These are phyloP conservation scores for Phoenoteleia sp. DNA, from an alignment of 2,888 invertebrate genomes.

Conservation along the genomic window DNA sequence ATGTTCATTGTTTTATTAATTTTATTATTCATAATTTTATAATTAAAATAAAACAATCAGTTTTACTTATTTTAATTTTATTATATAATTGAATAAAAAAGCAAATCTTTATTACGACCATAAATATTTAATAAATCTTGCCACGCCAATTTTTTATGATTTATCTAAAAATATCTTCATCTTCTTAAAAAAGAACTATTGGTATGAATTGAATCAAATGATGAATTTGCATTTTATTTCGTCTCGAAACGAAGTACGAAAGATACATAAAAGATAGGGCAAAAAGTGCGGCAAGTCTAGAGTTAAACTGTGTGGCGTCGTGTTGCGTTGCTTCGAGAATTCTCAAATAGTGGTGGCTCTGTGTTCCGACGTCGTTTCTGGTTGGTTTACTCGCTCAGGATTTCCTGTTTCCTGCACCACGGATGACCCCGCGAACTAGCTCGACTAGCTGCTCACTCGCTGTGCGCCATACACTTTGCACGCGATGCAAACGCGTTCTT, in stretches of 20 bases:
- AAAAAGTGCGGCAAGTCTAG: constrained; percentile 50
- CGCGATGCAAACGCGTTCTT: constrained; percentile 40
- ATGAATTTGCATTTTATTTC: constrained; percentile 24
- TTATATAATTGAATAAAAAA: too few species aligned
- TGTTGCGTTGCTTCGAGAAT: constrained; percentile 45
- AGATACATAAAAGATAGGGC: constrained; percentile 34
- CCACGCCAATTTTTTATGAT: too few species aligned
- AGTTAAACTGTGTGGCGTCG: constrained; percentile 37
- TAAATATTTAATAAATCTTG: too few species aligned
- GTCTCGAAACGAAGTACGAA: constrained; percentile 39
- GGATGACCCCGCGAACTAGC: constrained; percentile 67
- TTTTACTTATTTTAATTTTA: too few species aligned
- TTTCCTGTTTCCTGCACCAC: constrained; percentile 83
- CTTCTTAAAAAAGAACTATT: too few species aligned
- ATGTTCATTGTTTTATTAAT: too few species aligned
- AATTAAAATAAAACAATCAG: too few species aligned
- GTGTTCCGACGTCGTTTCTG: constrained; percentile 79
- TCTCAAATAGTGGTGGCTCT: constrained; percentile 80
- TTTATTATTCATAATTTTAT: too few species aligned
- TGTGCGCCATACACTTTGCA: constrained; percentile 45
- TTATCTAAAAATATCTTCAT: too few species aligned
- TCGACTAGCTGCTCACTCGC: constrained; percentile 52
- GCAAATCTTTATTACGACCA: too few species aligned
- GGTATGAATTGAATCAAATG: not conserved
- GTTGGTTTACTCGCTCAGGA: constrained; percentile 82